phyloP scores from a whole-genome alignment of 2,113 vertebrate species.

The Ellobius talpinus region DNA sequence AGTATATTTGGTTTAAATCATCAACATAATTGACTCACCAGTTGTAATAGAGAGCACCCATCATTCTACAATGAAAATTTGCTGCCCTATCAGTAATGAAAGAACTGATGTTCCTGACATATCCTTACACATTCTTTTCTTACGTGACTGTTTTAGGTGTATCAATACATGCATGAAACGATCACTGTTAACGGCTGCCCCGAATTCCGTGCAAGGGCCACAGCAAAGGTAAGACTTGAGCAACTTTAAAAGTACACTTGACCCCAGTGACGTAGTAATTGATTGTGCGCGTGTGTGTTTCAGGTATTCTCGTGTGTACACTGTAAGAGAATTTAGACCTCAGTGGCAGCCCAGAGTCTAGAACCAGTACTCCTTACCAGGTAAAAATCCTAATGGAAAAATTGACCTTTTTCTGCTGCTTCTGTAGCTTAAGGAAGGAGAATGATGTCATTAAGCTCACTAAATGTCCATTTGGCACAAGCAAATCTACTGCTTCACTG shows the following conservation, averaged over 20 bases:
- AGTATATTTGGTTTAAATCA: background rate
- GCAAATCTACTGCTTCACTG: constrained; percentile 83
- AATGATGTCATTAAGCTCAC: constrained; percentile 88
- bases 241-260: constrained; percentile 84
- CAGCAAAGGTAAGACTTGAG: constrained; percentile 94
- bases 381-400: constrained; percentile 91
- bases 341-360: constrained; percentile 93
- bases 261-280: constrained; percentile 89
- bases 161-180: constrained; percentile 99
- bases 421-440: constrained; percentile 92
- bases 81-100: constrained; percentile 60
- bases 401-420: constrained; percentile 91
- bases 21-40: constrained; percentile 14
- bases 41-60: background rate
- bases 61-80: background rate
- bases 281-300: constrained; percentile 92
- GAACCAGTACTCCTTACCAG: constrained; percentile 92
- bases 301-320: constrained; percentile 93
- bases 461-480: constrained; percentile 86
- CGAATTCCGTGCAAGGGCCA: constrained; percentile 98
- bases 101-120: constrained; percentile 38
- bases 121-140: constrained; percentile 82
- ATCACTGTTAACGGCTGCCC: constrained; percentile 98
- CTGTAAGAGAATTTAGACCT: constrained; percentile 94
- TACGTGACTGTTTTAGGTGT: constrained; percentile 92